Percentiles rank a stretch among this genome's conserved stretches.
Evolutionary conservation across 2,113 vertebrate genomes (phyloP).

Genomic region (Pluvialis apricaria): DNA sequence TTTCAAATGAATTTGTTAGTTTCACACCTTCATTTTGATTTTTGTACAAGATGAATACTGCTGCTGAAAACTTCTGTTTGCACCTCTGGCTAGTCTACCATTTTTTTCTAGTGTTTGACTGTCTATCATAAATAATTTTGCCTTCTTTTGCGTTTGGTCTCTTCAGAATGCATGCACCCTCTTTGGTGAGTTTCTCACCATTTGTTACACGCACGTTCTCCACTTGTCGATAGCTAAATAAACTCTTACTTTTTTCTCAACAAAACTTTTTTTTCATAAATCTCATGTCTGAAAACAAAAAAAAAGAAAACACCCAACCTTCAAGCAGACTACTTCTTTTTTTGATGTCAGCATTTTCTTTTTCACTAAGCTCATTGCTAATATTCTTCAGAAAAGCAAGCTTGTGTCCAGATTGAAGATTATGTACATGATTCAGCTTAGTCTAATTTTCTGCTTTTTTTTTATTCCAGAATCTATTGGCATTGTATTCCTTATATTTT

Average conservation of each 20-base stretch:
- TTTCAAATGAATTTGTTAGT: background rate
- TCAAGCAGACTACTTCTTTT: background rate
- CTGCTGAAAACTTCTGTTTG: background rate
- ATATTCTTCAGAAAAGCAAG: background rate
- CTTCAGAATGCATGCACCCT: background rate
- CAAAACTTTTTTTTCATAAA: too few species aligned
- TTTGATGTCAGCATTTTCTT: background rate
- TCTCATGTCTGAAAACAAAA: too few species aligned
- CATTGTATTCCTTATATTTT: background rate
- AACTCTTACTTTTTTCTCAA: too few species aligned
- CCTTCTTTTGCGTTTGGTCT: background rate
- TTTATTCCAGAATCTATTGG: background rate
- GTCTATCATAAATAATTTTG: background rate
- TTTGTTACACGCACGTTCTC: background rate
- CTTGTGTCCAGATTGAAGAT: background rate
- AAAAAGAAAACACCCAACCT: too few species aligned
- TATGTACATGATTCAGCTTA: background rate
- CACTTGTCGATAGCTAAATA: background rate
- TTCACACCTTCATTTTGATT: background rate
- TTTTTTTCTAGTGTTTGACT: background rate
- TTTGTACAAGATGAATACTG: background rate
- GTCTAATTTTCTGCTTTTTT: background rate
- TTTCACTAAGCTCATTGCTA: background rate
- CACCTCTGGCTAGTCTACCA: background rate
- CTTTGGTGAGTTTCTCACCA: fast-evolving